phyloP scores from a whole-genome alignment of 1,140 invertebrate species.

The Sitophilus oryzae region DNA sequence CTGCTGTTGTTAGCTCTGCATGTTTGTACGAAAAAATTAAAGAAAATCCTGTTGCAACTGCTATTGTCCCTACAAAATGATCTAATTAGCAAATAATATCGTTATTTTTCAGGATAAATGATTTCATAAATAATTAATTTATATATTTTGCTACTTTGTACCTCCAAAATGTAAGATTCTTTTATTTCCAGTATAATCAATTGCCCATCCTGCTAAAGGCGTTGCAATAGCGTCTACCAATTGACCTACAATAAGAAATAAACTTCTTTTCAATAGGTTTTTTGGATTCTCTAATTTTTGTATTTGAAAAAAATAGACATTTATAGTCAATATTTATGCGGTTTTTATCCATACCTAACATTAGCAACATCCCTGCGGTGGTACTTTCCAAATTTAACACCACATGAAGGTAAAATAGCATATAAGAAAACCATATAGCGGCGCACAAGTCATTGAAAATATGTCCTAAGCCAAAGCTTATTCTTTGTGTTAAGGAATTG shows the following conservation, averaged over 20 bases:
- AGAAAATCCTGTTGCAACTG: conserved; percentile 66
- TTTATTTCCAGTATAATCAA: conserved; percentile 68
- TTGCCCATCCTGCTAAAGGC: conserved; percentile 76
- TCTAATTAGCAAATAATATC: neutral
- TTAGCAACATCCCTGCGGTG: conserved; percentile 69
- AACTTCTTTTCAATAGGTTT: too few species aligned
- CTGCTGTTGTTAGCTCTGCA: conserved; percentile 35
- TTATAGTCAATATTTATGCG: neutral
- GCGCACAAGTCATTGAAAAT: conserved; percentile 87
- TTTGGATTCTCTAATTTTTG: too few species aligned
- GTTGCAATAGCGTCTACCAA: conserved; percentile 80
- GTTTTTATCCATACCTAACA: conserved; percentile 54
- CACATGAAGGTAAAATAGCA: conserved; percentile 80
- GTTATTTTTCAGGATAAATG: neutral
- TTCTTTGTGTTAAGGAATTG: conserved; percentile 42
- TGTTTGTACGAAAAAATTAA: conserved; percentile 59
- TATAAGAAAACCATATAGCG: conserved; percentile 92
- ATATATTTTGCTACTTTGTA: conserved; percentile 37
- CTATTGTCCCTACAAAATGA: conserved; percentile 51
- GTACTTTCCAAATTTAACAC: conserved; percentile 65
- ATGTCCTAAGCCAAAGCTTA: conserved; percentile 77
- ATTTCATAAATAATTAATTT: neutral
- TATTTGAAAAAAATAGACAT: neutral
- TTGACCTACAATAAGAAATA: conserved; percentile 57
- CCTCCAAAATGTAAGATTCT: conserved; percentile 85